A percentile compares a stretch with the other conserved stretches of the same genome.
Evolutionary conservation across 2,888 invertebrate genomes (phyloP).

Genomic region (Coleophora deauratella): DNA sequence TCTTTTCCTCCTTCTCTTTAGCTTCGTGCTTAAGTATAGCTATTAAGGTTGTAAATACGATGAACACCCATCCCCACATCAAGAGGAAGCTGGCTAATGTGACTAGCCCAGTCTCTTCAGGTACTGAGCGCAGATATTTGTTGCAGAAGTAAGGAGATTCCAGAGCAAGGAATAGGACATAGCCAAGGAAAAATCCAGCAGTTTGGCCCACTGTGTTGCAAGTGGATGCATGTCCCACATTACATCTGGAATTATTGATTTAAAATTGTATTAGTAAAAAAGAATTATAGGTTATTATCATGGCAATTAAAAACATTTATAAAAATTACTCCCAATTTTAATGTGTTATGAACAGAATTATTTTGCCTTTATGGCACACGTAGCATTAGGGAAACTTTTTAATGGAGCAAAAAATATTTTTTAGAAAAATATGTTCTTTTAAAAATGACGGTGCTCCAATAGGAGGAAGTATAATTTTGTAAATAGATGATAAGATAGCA

Average conservation of each 20-base stretch:
- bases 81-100: constrained; percentile 88
- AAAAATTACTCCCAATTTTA: too few species aligned
- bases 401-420: too few species aligned
- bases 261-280: too few species aligned
- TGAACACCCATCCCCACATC: constrained; percentile 96
- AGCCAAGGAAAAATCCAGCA: constrained; percentile 96
- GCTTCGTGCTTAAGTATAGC: constrained; percentile 91
- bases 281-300: too few species aligned
- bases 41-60: constrained; percentile 91
- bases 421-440: too few species aligned
- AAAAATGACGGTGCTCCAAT: too few species aligned
- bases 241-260: constrained; percentile 74
- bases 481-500: too few species aligned
- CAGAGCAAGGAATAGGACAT: constrained; percentile 95
- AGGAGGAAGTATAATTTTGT: too few species aligned
- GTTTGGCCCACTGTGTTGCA: constrained; percentile 99
- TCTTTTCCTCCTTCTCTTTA: constrained; percentile 39
- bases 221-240: constrained; percentile 98
- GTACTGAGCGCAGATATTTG: constrained; percentile 84
- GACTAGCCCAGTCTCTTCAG: constrained; percentile 81
- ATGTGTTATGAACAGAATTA: too few species aligned
- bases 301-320: too few species aligned
- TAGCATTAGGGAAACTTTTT: too few species aligned
- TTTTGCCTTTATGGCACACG: too few species aligned
- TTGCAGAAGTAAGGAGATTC: constrained; percentile 98